Evolutionary conservation across 2,888 invertebrate genomes (phyloP), one percentile per base, ranked within the genome.

Genomic region (Brachyopa scutellaris): DNA sequence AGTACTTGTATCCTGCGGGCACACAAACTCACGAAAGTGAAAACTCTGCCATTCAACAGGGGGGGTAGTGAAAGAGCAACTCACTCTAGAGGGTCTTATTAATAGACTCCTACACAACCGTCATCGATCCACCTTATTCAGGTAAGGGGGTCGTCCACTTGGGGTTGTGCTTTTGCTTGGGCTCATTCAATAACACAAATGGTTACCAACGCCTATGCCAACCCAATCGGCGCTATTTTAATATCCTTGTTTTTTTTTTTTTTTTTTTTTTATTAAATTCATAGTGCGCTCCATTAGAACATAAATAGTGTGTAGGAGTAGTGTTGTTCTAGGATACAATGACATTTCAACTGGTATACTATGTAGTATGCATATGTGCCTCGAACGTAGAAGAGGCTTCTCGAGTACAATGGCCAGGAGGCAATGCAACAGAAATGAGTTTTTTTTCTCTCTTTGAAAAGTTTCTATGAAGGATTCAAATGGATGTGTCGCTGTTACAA

Each of bases 261-360:
- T n/a, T n/a, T n/a, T n/a, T n/a, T n/a, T n/a, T n/a, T n/a, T n/a
- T n/a, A n/a, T n/a, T n/a, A n/a, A 61, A 49, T 62, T 62, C 36
- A 31, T 13, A 19, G 21, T 5, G 45, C 9, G 15, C 3, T 31
- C 26, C 40, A 31, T 31, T 26, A 17, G 19, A 51, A 51, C 2
- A 21, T 9, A 49, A 13, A 26, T 26, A 26, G 6, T 6, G 26
- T 26, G 6, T 26, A 26, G 26, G 26, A 26, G 3, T 5, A 3
- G 6, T 6, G 6, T 6, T 26, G 26, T 29, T 38, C 23, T 11
- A 19, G 26, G 26, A 47, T 36, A 38, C 45, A 49, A 57, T 49
- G 38, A 17, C 36, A 45, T 45, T 55, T 55, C 47, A 47, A 67
- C 55, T 66, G 42, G 61, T n/a, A n/a, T n/a, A n/a, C n/a, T n/a